Conservation (phyloP, 1,140 invertebrate genomes). For the Nephila pilipes region DNA sequence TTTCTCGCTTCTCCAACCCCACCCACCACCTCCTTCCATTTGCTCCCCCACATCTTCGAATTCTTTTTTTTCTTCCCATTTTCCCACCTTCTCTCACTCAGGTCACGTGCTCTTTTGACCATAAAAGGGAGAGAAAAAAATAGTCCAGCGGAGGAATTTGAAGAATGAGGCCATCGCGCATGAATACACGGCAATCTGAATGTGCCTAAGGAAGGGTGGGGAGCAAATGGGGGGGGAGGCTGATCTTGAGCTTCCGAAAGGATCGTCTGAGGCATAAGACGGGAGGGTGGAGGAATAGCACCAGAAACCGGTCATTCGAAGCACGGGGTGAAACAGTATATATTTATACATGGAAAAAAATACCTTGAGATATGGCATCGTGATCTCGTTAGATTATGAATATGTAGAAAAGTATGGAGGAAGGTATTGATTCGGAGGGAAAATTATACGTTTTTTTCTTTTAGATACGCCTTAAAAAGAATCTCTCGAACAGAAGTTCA, state of each 20-base stretch:
- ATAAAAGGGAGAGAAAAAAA: constrained; percentile 58
- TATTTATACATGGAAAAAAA: neutral
- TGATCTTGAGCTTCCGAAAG: constrained; percentile 67
- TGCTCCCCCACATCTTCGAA: constrained; percentile 2
- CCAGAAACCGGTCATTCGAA: constrained; percentile 48
- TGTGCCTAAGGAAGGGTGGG: constrained; percentile 29
- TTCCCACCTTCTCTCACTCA: constrained; percentile 33
- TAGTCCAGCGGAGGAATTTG: constrained; percentile 73
- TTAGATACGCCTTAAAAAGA: no score
- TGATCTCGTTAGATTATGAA: constrained; percentile 21
- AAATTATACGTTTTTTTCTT: neutral
- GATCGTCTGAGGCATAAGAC: constrained; percentile 44
- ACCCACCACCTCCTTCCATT: neutral
- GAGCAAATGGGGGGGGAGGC: constrained; percentile 30
- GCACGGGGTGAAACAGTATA: neutral
- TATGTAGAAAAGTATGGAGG: neutral
- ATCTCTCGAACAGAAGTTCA: no score
- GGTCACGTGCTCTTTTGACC: constrained; percentile 74
- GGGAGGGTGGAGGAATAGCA: neutral
- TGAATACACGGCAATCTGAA: constrained; percentile 74
- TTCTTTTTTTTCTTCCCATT: constrained; percentile 35
- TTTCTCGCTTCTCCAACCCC: neutral
- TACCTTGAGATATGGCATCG: neutral
- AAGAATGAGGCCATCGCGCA: constrained; percentile 73
- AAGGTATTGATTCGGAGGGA: neutral